phyloP scores from a whole-genome alignment of 2,113 vertebrate genomes.

The Colinus virginianus region DNA sequence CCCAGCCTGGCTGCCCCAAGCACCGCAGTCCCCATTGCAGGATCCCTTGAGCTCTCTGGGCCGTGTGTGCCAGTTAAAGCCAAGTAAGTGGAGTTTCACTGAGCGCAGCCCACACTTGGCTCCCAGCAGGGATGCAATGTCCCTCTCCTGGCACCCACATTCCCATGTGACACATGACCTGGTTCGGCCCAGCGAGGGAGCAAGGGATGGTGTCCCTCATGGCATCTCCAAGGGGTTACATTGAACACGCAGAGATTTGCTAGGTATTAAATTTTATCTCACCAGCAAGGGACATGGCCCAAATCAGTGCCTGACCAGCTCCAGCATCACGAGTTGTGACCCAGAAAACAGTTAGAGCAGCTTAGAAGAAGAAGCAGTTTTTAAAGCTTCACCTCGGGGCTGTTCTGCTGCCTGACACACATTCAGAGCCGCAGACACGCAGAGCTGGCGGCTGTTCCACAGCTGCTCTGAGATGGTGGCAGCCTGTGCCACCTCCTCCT shows the following conservation, averaged over 20 bases:
- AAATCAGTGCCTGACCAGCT: neutral
- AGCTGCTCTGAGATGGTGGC: neutral
- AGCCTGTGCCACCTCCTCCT: neutral
- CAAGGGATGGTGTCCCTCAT: neutral
- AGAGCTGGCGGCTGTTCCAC: neutral
- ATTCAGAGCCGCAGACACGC: neutral
- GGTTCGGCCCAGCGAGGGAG: neutral
- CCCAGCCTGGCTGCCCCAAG: neutral
- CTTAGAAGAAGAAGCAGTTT: neutral
- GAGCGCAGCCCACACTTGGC: neutral
- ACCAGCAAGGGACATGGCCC: neutral
- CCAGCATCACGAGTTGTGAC: neutral
- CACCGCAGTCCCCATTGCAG: neutral
- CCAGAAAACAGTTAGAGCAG: neutral
- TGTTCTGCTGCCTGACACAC: neutral
- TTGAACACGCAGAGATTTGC: neutral
- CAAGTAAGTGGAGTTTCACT: neutral
- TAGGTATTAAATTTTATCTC: neutral
- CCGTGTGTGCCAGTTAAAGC: neutral
- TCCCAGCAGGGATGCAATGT: neutral
- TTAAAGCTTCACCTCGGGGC: neutral
- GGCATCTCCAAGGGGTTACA: neutral
- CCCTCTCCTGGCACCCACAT: neutral
- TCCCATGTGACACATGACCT: neutral
- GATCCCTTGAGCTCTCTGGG: neutral